A percentile compares a stretch with the other conserved stretches of the same genome.
phyloP scores from a whole-genome alignment of 2,797 vertebrate genomes.

The Gymnoscopelus braueri region DNA sequence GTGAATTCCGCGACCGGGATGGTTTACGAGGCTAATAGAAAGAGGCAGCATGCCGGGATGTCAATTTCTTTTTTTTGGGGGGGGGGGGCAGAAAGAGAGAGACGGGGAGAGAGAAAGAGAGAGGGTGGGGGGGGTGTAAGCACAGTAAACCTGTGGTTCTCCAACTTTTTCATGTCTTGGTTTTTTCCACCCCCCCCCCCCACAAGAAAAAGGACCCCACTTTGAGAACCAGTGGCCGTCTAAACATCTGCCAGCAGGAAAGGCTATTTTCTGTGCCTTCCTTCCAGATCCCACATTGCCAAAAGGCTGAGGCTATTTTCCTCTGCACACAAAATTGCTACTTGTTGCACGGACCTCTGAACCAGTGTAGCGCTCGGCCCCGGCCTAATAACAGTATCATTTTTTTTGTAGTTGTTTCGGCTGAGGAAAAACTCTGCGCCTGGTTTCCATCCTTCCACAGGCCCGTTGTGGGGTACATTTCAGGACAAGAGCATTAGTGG shows the following conservation, averaged over 20 bases:
- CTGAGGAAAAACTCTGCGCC: constrained; percentile 26
- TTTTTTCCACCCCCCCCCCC: too few species aligned
- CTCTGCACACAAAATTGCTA: constrained; percentile 40
- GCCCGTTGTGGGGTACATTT: constrained; percentile 16
- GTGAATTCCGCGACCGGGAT: too few species aligned
- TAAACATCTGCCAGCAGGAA: constrained; percentile 9
- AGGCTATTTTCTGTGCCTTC: constrained; percentile 25
- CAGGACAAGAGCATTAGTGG: constrained; percentile 25
- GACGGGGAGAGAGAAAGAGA: neutral
- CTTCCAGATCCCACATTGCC: constrained; percentile 6
- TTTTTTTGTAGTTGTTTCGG: constrained; percentile 12
- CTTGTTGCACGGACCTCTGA: constrained; percentile 23
- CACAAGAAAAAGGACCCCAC: neutral
- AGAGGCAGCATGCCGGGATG: too few species aligned
- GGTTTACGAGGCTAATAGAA: too few species aligned
- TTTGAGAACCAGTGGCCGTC: neutral
- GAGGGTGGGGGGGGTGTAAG: too few species aligned
- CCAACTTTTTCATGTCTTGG: too few species aligned
- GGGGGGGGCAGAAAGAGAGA: neutral
- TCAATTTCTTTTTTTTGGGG: neutral
- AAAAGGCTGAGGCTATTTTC: constrained; percentile 27
- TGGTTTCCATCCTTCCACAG: constrained; percentile 24
- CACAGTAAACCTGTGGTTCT: too few species aligned
- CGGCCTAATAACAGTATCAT: constrained; percentile 37
- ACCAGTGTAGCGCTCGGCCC: constrained; percentile 7